Conservation (phyloP, 2,888 invertebrate species). For the Aplocera efformata region DNA sequence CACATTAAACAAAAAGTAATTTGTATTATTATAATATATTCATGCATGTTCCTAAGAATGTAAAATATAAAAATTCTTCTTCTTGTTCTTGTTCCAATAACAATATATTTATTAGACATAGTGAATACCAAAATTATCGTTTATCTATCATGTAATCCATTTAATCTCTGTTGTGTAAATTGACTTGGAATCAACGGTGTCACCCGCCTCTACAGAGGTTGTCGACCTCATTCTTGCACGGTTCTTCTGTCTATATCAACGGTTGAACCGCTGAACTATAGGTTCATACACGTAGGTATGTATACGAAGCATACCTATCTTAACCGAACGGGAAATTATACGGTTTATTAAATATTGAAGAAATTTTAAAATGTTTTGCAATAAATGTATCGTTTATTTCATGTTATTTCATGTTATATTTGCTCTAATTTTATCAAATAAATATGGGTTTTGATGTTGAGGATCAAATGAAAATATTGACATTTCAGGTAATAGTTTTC, state of each 20-base stretch:
- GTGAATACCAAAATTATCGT: constrained; percentile 1
- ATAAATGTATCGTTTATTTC: too few species aligned
- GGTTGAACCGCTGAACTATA: constrained; percentile 50
- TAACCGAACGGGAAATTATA: constrained; percentile 74
- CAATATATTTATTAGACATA: too few species aligned
- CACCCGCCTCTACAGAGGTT: constrained; percentile 58
- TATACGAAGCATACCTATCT: constrained; percentile 30
- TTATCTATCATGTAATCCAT: constrained; percentile 13
- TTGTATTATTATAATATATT: too few species aligned
- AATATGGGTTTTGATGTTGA: too few species aligned
- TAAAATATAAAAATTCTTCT: too few species aligned
- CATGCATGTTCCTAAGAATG: too few species aligned
- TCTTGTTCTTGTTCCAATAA: too few species aligned
- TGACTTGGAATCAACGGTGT: constrained; percentile 47
- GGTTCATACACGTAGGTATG: constrained; percentile 50
- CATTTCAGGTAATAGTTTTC: too few species aligned
- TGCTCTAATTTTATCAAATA: too few species aligned
- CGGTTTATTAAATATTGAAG: constrained; percentile 68
- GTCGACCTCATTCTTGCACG: constrained; percentile 57
- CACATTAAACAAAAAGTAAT: too few species aligned
- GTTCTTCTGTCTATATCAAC: constrained; percentile 56
- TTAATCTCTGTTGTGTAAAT: constrained; percentile 27
- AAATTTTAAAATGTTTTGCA: constrained; percentile 31
- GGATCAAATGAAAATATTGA: too few species aligned
- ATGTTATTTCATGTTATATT: too few species aligned